phyloP scores from a whole-genome alignment of 2,113 vertebrate species.

The Erpornis zantholeuca region DNA sequence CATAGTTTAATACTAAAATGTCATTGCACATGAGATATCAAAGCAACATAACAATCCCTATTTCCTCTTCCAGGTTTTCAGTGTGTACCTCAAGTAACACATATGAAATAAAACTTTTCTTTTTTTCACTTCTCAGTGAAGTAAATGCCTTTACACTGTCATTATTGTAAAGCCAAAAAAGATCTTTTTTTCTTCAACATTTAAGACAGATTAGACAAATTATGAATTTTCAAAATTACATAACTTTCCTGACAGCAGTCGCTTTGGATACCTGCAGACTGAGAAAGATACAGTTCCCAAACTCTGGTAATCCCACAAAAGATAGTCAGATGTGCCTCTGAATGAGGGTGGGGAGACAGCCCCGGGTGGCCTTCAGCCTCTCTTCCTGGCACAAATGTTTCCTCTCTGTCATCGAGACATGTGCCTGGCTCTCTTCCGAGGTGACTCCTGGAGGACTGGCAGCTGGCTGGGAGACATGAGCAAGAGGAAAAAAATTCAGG shows the following conservation, averaged over 20 bases:
- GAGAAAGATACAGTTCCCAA: background rate
- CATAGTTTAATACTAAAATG: background rate
- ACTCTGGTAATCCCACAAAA: background rate
- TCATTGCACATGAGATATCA: background rate
- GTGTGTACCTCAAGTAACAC: background rate
- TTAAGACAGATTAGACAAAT: background rate
- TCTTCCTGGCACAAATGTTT: background rate
- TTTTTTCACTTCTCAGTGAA: background rate
- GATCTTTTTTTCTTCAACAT: background rate
- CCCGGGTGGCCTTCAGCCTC: background rate
- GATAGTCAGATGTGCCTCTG: background rate
- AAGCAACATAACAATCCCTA: background rate
- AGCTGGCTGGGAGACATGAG: background rate
- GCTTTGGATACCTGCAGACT: background rate
- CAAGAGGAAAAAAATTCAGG: background rate
- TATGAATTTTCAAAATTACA: background rate
- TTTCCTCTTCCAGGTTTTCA: background rate
- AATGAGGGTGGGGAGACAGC: accelerated
- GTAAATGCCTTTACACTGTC: background rate
- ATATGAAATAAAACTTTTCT: background rate
- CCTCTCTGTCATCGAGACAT: accelerated
- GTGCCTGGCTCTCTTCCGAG: background rate
- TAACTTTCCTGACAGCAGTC: background rate
- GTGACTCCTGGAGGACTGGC: background rate
- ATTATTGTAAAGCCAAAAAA: background rate